phyloP scores from a whole-genome alignment of 1,140 invertebrate genomes.

The Potamilus streckersoni region DNA sequence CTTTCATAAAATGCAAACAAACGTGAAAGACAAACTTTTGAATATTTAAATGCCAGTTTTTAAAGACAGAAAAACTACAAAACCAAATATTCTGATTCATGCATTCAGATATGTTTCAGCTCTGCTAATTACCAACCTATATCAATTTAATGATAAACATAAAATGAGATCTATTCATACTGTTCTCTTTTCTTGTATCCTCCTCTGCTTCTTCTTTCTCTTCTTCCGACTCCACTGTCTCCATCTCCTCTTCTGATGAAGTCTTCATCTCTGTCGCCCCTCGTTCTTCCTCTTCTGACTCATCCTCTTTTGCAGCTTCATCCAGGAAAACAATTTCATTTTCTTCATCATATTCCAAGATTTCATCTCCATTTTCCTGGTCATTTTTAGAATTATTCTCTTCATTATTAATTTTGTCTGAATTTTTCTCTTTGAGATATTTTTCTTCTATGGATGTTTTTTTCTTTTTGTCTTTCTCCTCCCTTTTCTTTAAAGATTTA shows the following conservation, averaged over 20 bases:
- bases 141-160: too few species aligned
- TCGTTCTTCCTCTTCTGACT: conserved; percentile 5
- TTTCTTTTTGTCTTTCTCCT: conserved; percentile 17
- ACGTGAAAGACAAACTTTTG: too few species aligned
- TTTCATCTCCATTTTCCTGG: neutral
- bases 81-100: too few species aligned
- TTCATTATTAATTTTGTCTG: neutral
- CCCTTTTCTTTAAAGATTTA: conserved; percentile 4
- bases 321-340: conserved; percentile 1
- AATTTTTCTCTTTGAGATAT: conserved; percentile 3
- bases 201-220: neutral
- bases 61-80: too few species aligned
- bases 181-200: neutral
- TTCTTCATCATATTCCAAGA: conserved; percentile 1
- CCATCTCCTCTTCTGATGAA: neutral
- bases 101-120: too few species aligned
- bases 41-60: too few species aligned
- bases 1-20: too few species aligned
- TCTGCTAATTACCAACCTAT: too few species aligned
- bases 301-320: neutral
- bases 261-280: conserved; percentile 7
- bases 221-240: neutral
- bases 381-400: conserved; percentile 11
- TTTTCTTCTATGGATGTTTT: conserved; percentile 6
- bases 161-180: too few species aligned